Conservation (phyloP, 2,888 invertebrate species). For the Barypeithes pellucidus region DNA sequence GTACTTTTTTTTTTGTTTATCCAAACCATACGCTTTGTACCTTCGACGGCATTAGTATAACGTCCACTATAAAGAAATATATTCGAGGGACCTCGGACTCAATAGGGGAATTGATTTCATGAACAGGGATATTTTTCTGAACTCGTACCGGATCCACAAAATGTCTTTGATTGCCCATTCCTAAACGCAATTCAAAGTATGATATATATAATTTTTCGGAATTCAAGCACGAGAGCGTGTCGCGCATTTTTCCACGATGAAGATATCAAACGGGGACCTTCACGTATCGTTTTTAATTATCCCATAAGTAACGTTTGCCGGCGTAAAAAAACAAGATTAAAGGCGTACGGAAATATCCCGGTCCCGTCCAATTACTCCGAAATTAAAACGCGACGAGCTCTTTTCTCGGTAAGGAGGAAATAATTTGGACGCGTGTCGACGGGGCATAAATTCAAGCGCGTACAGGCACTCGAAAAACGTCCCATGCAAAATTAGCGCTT, state of each 20-base stretch:
- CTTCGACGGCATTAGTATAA: too few relatives aligned
- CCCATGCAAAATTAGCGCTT: conserved; percentile 69
- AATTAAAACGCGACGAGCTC: conserved; percentile 57
- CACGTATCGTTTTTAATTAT: conserved; percentile 45
- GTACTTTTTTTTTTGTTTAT: too few relatives aligned
- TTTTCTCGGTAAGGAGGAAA: conserved; percentile 65
- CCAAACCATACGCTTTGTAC: too few relatives aligned
- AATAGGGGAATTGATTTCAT: too few relatives aligned
- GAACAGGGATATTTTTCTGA: too few relatives aligned
- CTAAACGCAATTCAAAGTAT: too few relatives aligned
- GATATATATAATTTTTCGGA: neutral
- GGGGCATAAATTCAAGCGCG: conserved; percentile 60
- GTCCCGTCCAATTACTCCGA: conserved; percentile 63
- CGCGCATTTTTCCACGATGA: conserved; percentile 27
- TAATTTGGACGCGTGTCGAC: conserved; percentile 64
- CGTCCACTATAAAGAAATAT: too few relatives aligned
- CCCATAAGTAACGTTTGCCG: conserved; percentile 27
- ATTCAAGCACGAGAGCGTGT: neutral
- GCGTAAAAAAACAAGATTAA: conserved; percentile 47
- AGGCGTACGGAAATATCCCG: conserved; percentile 57
- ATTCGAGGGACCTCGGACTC: too few relatives aligned
- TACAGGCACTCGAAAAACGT: conserved; percentile 55
- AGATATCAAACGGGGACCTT: conserved; percentile 48
- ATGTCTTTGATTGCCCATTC: too few relatives aligned
- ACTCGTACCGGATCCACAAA: too few relatives aligned